phyloP scores from a whole-genome alignment of 2,113 vertebrate species.

The Engraulis encrasicolus region DNA sequence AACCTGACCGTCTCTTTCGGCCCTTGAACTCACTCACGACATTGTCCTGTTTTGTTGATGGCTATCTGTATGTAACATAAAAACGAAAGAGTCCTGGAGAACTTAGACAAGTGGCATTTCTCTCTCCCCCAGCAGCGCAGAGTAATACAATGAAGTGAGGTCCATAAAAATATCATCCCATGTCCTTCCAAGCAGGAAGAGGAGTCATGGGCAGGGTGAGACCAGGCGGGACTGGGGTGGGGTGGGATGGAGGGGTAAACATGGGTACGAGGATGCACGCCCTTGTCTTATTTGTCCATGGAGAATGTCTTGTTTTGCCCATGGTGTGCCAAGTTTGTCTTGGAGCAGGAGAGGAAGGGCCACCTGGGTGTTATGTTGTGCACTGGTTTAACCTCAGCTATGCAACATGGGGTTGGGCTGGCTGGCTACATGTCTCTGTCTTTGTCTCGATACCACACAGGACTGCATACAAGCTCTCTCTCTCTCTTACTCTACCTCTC shows the following conservation, averaged over 20 bases:
- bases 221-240: too few species aligned
- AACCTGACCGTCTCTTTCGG: constrained; percentile 62
- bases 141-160: background rate
- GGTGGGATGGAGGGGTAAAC: too few species aligned
- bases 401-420: background rate
- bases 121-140: background rate
- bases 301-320: constrained; percentile 53
- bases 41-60: constrained; percentile 20
- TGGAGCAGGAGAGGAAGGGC: constrained; percentile 48
- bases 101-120: background rate
- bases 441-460: too few species aligned
- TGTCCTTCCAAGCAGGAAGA: constrained; percentile 29
- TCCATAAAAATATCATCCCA: background rate
- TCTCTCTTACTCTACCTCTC: background rate
- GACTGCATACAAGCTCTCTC: too few species aligned
- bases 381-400: constrained; percentile 34
- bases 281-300: constrained; percentile 29
- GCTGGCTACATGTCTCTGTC: too few species aligned
- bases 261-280: constrained; percentile 15
- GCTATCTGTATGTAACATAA: background rate
- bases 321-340: constrained; percentile 52
- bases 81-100: background rate
- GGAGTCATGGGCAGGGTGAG: background rate
- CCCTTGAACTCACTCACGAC: constrained; percentile 1
- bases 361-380: constrained; percentile 66